Evolutionary conservation across 1,140 invertebrate genomes (phyloP), one percentile per base, ranked within the genome.

Genomic region (Andricus grossulariae): DNA sequence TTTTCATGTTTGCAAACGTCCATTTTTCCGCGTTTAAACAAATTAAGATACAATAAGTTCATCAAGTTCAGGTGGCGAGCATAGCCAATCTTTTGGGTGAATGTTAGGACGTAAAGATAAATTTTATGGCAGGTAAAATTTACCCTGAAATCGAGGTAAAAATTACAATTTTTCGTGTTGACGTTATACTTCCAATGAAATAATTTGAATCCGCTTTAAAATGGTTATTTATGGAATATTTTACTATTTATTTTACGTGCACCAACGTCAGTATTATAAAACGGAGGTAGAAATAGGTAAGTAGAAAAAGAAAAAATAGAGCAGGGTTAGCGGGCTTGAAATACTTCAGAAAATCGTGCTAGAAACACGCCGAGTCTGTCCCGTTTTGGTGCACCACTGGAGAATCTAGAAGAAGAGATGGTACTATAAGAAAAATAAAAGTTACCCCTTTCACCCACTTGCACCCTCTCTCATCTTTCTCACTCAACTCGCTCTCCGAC

Each of bases 401-500:
- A 54, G 52, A n/a, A 19, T 54, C 18, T 54, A 18, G 52, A 54
- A 54, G 52, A 54, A 54, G 52, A 54, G 60, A 66, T 66, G 60
- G 60, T 45, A 66, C 7, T n/a, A 6, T 16, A 66, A 66, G 60
- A 32, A 60, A 60, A 60, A 57, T 21, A 32, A 57, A 66, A 66
- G 25, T 25, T 66, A 66, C 60, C 32, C 60, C 25, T 39, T 66
- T 66, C 32, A 66, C 25, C 60, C 60, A 16, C 21, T 66, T 21
- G 57, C 57, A 66, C 32, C 16, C 32, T 66, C 57, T 66, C 60
- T 45, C 55, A 57, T 57, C 19, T 57, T 57, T 57, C 55, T 57
- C 60, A 66, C 60, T 66, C 15, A 45, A 45, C 60, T 66, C 60
- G 32, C 60, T 66, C 60, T 66, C 32, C 60, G 25, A 66, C 60